Evolutionary conservation across 2,113 vertebrate genomes (phyloP).

Genomic region (Pelmatolapia mariae): DNA sequence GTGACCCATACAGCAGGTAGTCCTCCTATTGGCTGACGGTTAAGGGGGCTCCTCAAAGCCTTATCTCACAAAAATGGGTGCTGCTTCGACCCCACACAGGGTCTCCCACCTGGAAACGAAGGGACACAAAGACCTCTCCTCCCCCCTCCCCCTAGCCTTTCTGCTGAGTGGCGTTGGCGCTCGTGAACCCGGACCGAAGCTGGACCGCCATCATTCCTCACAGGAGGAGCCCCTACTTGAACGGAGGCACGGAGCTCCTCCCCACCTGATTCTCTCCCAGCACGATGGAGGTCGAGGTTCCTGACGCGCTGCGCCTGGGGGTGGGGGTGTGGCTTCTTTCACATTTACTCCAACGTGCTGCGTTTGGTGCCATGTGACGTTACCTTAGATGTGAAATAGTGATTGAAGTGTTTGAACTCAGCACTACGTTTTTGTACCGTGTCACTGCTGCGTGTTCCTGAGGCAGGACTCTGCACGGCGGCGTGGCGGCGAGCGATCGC

Average conservation of each 20-base stretch:
- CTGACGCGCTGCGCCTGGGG: constrained; percentile 37
- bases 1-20: constrained; percentile 75
- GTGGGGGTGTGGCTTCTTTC: neutral
- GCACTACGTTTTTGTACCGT: constrained; percentile 21
- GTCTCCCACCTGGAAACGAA: constrained; percentile 28
- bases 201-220: constrained; percentile 56
- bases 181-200: constrained; percentile 38
- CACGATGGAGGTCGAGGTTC: neutral
- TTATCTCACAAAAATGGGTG: constrained; percentile 60
- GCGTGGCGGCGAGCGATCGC: neutral
- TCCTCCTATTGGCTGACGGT: neutral
- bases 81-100: constrained; percentile 43
- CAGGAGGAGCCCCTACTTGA: constrained; percentile 59
- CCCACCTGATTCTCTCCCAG: neutral
- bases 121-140: constrained; percentile 10
- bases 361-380: constrained; percentile 47
- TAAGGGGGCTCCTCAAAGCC: constrained; percentile 50
- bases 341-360: constrained; percentile 38
- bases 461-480: neutral
- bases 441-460: neutral
- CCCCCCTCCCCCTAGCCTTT: neutral
- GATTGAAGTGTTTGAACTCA: constrained; percentile 58
- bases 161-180: neutral
- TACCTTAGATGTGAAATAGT: constrained; percentile 34
- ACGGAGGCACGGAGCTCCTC: constrained; percentile 16